A percentile compares a stretch with the other conserved stretches of the same genome.
Evolutionary conservation across 2,888 invertebrate genomes (phyloP).

Genomic region (Dexiosoma caninum): DNA sequence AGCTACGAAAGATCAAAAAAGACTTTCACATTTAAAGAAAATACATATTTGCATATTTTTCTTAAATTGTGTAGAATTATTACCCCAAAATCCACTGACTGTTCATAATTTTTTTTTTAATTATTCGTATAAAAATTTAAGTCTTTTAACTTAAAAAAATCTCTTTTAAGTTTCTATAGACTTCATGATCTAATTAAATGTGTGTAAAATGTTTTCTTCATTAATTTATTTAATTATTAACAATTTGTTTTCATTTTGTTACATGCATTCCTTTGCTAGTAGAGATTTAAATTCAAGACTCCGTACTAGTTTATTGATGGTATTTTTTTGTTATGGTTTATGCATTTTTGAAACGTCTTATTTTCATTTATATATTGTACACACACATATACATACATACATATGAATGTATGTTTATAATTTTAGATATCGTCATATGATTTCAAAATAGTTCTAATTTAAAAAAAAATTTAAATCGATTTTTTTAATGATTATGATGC

Average conservation of each 20-base stretch:
- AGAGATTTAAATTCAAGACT: background rate
- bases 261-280: background rate
- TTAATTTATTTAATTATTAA: conserved; percentile 15
- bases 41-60: too few relatives aligned
- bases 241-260: conserved; percentile 47
- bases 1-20: too few relatives aligned
- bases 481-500: too few relatives aligned
- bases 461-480: too few relatives aligned
- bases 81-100: background rate
- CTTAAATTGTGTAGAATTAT: background rate
- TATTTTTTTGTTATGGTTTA: conserved; percentile 31
- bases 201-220: background rate
- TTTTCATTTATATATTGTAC: conserved; percentile 46
- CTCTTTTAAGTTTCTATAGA: conserved; percentile 20
- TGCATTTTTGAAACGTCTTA: conserved; percentile 38
- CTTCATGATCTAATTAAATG: conserved; percentile 2
- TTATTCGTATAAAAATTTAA: background rate
- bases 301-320: background rate
- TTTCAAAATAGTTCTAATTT: too few relatives aligned
- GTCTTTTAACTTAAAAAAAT: background rate
- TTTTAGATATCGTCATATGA: too few relatives aligned
- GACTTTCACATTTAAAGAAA: too few relatives aligned
- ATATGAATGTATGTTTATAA: too few relatives aligned
- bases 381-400: too few relatives aligned
- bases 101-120: background rate